phyloP scores from a whole-genome alignment of 2,888 invertebrate species.

The Calameuta idolon region DNA sequence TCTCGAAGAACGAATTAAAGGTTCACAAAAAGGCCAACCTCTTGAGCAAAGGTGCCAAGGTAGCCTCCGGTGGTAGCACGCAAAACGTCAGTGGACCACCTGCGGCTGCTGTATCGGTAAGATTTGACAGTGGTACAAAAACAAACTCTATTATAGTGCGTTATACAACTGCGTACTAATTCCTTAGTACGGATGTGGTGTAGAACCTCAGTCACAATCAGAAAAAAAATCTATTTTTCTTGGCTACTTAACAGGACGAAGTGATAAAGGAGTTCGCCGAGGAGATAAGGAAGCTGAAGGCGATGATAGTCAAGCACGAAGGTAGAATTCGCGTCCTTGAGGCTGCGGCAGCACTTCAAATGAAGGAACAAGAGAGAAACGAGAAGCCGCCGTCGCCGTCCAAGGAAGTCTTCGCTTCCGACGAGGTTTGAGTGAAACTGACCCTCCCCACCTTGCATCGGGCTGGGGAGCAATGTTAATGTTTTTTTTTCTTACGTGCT shows the following conservation, averaged over 20 bases:
- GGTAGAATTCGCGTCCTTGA: conserved; percentile 85
- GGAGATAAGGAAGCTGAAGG: conserved; percentile 91
- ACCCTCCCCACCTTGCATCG: conserved; percentile 16
- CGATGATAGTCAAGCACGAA: conserved; percentile 95
- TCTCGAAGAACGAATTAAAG: conserved; percentile 75
- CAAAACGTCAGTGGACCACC: conserved; percentile 20
- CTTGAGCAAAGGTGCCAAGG: conserved; percentile 75
- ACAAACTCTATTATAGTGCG: neutral
- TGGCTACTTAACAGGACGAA: conserved; percentile 72
- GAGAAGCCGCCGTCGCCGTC: conserved; percentile 57
- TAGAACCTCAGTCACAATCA: neutral
- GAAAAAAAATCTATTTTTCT: neutral
- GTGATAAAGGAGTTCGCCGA: conserved; percentile 87
- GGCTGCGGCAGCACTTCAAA: conserved; percentile 70
- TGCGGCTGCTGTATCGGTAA: conserved; percentile 50
- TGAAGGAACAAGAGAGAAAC: conserved; percentile 64
- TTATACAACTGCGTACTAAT: neutral
- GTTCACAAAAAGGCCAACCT: conserved; percentile 85
- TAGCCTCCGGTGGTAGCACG: conserved; percentile 40
- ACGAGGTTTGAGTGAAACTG: conserved; percentile 58
- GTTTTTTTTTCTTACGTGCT: conserved; percentile 5
- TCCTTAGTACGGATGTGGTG: neutral
- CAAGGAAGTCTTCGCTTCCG: conserved; percentile 60
- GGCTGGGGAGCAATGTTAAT: conserved; percentile 1
- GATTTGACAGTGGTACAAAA: conserved; percentile 15